Percentiles rank a stretch among this genome's conserved stretches.
phyloP scores from a whole-genome alignment of 2,888 invertebrate genomes.

The Lithophane semibrunnea region DNA sequence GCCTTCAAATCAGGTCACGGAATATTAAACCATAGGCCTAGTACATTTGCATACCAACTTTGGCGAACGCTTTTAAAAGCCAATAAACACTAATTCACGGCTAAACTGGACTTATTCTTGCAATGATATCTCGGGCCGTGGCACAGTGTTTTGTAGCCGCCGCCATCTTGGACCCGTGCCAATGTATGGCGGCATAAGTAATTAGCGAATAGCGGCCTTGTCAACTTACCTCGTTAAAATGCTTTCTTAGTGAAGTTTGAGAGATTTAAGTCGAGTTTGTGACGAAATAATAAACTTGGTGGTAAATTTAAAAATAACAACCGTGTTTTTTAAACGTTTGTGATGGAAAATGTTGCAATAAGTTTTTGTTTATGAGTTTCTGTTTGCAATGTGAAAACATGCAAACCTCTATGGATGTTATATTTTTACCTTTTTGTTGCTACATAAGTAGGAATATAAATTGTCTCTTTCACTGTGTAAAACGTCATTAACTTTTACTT shows the following conservation, averaged over 20 bases:
- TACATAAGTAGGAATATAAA: neutral
- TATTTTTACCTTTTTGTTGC: neutral
- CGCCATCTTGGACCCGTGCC: constrained; percentile 75
- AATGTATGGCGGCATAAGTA: constrained; percentile 69
- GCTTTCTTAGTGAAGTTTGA: constrained; percentile 44
- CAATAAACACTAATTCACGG: constrained; percentile 77
- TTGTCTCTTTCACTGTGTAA: neutral
- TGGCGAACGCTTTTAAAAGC: constrained; percentile 69
- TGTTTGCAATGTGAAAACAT: constrained; percentile 4
- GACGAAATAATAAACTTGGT: constrained; percentile 39
- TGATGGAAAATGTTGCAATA: neutral
- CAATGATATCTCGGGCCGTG: constrained; percentile 77
- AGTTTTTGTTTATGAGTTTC: neutral
- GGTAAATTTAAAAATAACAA: too few species aligned
- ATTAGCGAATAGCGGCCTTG: constrained; percentile 65
- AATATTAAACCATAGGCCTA: constrained; percentile 39
- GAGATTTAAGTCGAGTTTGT: constrained; percentile 39
- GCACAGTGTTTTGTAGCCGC: constrained; percentile 76
- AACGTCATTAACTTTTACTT: neutral
- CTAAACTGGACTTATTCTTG: constrained; percentile 75
- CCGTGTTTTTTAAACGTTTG: constrained; percentile 2
- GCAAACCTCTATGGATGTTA: neutral
- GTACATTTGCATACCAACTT: constrained; percentile 61
- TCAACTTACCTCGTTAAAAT: constrained; percentile 61
- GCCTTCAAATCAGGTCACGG: constrained; percentile 32